Evolutionary conservation across 2,113 vertebrate genomes (phyloP), one percentile per base, ranked within the genome.

Genomic region (Percopsis transmontana): DNA sequence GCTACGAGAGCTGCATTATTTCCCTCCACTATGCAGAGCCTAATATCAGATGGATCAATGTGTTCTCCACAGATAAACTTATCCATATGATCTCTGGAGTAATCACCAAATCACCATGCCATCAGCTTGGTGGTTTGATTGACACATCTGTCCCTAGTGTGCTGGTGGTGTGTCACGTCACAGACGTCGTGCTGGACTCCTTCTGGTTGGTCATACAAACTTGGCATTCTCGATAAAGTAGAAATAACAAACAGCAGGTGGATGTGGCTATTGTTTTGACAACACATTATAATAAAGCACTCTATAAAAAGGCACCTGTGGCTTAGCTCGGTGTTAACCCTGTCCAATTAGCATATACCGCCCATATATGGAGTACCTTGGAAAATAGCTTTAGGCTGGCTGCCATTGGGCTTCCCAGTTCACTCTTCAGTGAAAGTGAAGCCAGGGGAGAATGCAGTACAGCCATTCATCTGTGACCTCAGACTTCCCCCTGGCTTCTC

Each of bases 11-110:
- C 66, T 51, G 62, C 70, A 60, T 39, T 21, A 65, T 72, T 45
- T 57, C 45, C 57, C 64, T n/a, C 42, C 55, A 38, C 9, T 61
- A 77, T 78, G 69, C 62, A 39, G 48, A 51, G 67, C 76, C 76
- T 76, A 66, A 74, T 86, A 80, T 69, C 71, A 68, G 80, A 81
- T 79, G 73, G 76, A 90, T 85, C 86, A 72, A 72, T 63, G 23
- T 67, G 68, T 68, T 86, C 74, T 79, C 62, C 45, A 51, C 69
- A 39, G 65, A 68, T 72, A 66, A 74, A 77, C 81, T 80, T 82
- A 82, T 85, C 86, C 74, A 72, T 63, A 23, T 67, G 68, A 68
- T 86, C 74, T 79, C 62, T 68, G 60, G 72, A 77, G 76, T 79
- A 80, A 85, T 82, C 56, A 41, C 39, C n/a, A n/a, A n/a, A n/a